Evolutionary conservation across 1,140 invertebrate species (phyloP).

Genomic region (Euborellia annulipes): DNA sequence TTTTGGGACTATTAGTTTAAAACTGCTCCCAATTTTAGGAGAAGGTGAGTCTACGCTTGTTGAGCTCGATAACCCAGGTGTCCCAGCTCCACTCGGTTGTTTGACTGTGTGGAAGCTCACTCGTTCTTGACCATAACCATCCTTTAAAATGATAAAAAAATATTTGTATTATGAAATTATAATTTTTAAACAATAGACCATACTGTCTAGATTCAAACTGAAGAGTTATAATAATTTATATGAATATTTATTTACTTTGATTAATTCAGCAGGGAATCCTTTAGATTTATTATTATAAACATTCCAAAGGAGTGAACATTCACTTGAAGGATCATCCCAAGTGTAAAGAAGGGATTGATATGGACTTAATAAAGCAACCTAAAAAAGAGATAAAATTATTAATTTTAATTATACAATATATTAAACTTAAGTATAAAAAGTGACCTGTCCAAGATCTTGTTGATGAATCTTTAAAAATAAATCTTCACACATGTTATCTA

Average conservation of each 20-base stretch:
- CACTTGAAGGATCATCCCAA: constrained; percentile 67
- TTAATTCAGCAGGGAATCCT: constrained; percentile 51
- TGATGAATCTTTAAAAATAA: constrained; percentile 69
- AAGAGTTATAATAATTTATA: not conserved
- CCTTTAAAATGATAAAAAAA: constrained; percentile 27
- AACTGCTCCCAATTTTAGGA: not conserved
- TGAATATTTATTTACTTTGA: constrained; percentile 35
- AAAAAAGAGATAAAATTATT: constrained; percentile 15
- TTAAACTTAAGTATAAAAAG: too few relatives aligned
- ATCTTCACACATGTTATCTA: constrained; percentile 69
- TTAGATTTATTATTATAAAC: constrained; percentile 63
- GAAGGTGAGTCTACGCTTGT: too few relatives aligned
- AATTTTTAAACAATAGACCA: too few relatives aligned
- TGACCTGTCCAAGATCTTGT: constrained; percentile 41
- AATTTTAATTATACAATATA: not conserved
- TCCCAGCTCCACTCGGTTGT: constrained; percentile 26
- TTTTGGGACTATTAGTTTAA: constrained; percentile 9
- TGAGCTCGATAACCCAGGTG: too few relatives aligned
- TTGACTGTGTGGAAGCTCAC: constrained; percentile 47
- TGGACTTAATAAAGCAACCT: constrained; percentile 58
- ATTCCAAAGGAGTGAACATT: constrained; percentile 61
- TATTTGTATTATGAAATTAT: constrained; percentile 5
- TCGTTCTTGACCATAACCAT: constrained; percentile 46
- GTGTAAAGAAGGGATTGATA: constrained; percentile 65
- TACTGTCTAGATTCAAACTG: too few relatives aligned